These are phyloP conservation scores for Autographa pulchrina DNA, from an alignment of 2,888 invertebrate species.

Conservation along the genomic window DNA sequence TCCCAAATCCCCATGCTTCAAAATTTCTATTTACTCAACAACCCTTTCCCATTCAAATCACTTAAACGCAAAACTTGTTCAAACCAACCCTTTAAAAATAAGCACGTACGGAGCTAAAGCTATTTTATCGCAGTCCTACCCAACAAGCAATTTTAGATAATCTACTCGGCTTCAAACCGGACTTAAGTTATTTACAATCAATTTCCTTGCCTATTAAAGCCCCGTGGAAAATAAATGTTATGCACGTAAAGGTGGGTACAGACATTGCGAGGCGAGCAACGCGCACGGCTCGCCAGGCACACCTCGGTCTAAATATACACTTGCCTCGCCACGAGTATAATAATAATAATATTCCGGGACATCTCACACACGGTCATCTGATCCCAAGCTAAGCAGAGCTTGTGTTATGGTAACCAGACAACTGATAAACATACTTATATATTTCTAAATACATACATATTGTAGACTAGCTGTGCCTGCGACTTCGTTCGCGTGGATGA, in stretches of 20 bases:
- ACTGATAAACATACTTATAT: no score
- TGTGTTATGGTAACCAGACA: no score
- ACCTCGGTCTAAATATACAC: no score
- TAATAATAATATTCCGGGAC: no score
- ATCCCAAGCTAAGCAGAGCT: no score
- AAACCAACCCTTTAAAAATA: constrained; percentile 49
- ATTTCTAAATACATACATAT: no score
- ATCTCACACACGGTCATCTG: no score
- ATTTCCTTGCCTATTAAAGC: constrained; percentile 69
- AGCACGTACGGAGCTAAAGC: constrained; percentile 47
- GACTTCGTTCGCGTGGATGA: no score
- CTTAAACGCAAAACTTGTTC: constrained; percentile 28
- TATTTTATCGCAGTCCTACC: constrained; percentile 53
- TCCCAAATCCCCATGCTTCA: constrained; percentile 6
- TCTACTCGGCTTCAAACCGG: constrained; percentile 61
- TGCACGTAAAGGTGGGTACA: constrained; percentile 34
- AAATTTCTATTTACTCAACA: constrained; percentile 14
- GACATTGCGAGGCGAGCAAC: no score
- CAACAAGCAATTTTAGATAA: constrained; percentile 69
- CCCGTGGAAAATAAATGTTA: constrained; percentile 49
- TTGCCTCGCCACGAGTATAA: no score
- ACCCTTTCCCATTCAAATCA: constrained; percentile 32
- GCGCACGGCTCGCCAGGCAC: no score
- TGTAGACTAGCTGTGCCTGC: no score
- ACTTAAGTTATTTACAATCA: constrained; percentile 73